phyloP scores from a whole-genome alignment of 1,140 invertebrate species.

The Aphaenogaster rudis region DNA sequence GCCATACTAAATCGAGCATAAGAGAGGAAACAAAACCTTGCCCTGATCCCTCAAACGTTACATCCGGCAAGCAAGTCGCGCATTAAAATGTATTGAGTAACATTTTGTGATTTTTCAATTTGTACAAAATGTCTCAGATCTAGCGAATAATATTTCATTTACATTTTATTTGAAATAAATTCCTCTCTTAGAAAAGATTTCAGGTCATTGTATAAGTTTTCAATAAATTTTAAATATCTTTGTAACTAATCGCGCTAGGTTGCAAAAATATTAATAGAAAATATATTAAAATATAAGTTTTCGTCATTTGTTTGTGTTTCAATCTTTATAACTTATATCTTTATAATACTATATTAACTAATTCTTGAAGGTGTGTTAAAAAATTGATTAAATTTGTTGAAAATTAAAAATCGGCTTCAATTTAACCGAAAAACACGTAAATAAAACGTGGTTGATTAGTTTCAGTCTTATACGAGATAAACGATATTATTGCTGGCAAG shows the following conservation, averaged over 20 bases:
- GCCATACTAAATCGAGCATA: background rate
- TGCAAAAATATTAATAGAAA: background rate
- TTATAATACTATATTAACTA: background rate
- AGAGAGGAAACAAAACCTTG: background rate
- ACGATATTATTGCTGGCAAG: conserved; percentile 1
- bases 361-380: background rate
- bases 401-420: background rate
- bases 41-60: conserved; percentile 14
- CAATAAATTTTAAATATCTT: background rate
- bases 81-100: conserved; percentile 47
- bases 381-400: background rate
- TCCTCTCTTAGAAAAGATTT: background rate
- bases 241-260: background rate
- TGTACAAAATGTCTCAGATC: background rate
- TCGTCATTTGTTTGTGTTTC: background rate
- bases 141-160: background rate
- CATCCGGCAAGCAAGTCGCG: conserved; percentile 6
- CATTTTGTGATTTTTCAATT: conserved; percentile 14
- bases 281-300: background rate
- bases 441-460: background rate
- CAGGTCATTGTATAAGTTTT: background rate
- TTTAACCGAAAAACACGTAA: background rate
- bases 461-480: background rate
- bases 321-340: background rate
- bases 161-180: background rate